Base-by-base conservation (phyloP, 2,113 vertebrate genomes). In the Oreochromis tanganicae region DNA sequence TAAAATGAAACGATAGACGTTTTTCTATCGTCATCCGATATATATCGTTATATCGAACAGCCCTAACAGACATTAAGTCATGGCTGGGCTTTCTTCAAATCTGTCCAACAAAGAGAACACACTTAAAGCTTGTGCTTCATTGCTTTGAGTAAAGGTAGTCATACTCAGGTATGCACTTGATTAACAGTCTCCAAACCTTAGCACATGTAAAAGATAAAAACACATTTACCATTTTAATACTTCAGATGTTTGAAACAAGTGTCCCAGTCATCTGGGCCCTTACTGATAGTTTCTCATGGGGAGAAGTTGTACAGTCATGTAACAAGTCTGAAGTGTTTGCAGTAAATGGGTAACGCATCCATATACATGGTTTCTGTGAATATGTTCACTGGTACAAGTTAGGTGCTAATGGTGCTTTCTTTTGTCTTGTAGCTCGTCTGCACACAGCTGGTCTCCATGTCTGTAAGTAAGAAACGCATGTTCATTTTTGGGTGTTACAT, bases 271-370 rank as follows among this genome's bases (percentile, higher is more conserved):
- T 71, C n/a, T 71, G 61, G 61, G 14, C 0, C 57, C 57, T 32
- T 32, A 10, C 14, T 61, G 61, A n/a, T n/a, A 17, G 16, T 3
- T 34, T 21, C 32, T 66, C 19, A 38, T 6, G 2, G 34, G 61
- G 63, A 41, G 63, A 73, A 17, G 41, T 29, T 27, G 24, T 17
- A 11, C 14, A 48, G 68, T 29, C 68, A 29, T 19, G 41, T 17
- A 75, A 29, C 14, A 3, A 0, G 9, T 29, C 17, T 75, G 43
- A 75, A 0, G 43, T 29, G 34, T 34, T 36, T 63, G 83, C 71
- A 87, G 82, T 90, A 78, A 81, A 34, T 52, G 48, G 48, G 48
- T 52, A 41, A 82, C 66, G 75, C 29, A 21, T 29, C 29, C 27
- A 59, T 7, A 27, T 1, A 32, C 6, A 2, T 29, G 43, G 6